Base-by-base conservation (phyloP, 2,888 invertebrate species). In the Julus scanicus region DNA sequence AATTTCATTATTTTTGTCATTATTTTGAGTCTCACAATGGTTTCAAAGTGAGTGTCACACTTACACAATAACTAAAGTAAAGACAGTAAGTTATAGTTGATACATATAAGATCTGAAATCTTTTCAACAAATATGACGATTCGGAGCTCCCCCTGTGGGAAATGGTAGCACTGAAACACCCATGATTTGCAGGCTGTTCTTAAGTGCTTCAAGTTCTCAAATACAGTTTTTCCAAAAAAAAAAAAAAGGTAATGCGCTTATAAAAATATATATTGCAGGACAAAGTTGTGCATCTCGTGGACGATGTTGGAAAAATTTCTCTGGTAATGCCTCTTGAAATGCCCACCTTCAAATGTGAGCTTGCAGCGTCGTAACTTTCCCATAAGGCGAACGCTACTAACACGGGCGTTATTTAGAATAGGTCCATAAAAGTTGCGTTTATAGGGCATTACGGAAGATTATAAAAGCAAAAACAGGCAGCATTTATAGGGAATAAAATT, bases 401-500 rank as follows among this genome's bases (percentile, higher is more conserved):
- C 71, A 71, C 71, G 71, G 37, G 80, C 37, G 80, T 80, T 80
- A 37, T 80, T 80, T 37, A 37, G 80, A 80, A 80, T 80, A 37
- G 80, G 80, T 80, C 80, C 80, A 80, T 80, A 80, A 80, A 80
- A 80, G 20, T 80, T 80, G 80, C 80, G 80, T 80, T 80, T 80
- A 80, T 80, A 80, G 80, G 80, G 80, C 80, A 80, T 80, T 80
- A 80, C 80, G 80, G 80, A 80, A 80, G 80, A 80, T 80, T 80
- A 80, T 80, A 80, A 80, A 80, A 80, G 80, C 29, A 80, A 80
- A 80, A 80, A 80, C 80, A 80, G 80, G 80, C 80, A 37, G 80
- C 80, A 80, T 80, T 80, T 80, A 80, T 80, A 80, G 80, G 80
- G 80, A 80, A 80, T 80, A 80, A 80, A 80, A 80, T 80, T 80